Evolutionary conservation across 2,888 invertebrate genomes (phyloP).

Genomic region (Chalcis sispes): DNA sequence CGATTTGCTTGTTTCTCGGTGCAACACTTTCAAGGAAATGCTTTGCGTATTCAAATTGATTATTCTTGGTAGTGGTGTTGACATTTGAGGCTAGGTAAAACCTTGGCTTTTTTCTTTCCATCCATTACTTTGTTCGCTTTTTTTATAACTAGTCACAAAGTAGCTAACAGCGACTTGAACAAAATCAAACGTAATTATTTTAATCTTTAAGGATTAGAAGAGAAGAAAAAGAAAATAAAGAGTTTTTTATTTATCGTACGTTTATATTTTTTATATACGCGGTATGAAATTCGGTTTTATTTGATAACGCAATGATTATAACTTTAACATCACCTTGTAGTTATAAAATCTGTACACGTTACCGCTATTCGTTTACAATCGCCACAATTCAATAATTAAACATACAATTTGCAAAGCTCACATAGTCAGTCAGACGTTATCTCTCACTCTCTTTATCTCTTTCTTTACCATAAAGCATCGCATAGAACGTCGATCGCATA

Average conservation of each 20-base stretch:
- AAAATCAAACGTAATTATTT: no score
- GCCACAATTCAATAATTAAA: not conserved
- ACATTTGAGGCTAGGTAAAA: not conserved
- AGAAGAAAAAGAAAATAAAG: no score
- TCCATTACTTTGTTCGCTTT: not conserved
- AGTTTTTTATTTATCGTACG: no score
- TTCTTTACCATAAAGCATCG: no score
- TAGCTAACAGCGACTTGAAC: not conserved
- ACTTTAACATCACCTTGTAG: no score
- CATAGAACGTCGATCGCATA: constrained; percentile 15
- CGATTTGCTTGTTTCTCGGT: constrained; percentile 20
- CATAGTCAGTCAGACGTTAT: not conserved
- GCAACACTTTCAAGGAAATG: constrained; percentile 34
- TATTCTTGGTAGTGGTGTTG: constrained; percentile 8
- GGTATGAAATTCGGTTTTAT: no score
- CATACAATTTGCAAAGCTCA: not conserved
- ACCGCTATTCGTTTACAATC: not conserved
- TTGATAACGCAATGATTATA: no score
- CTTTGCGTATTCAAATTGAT: constrained; percentile 34
- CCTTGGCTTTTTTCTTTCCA: not conserved
- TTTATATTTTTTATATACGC: no score
- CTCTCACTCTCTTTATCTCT: no score
- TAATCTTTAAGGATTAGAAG: no score
- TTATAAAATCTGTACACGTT: no score
- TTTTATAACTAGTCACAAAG: not conserved